phyloP scores from a whole-genome alignment of 2,113 vertebrate species.

The Ivindomyrus marchei region DNA sequence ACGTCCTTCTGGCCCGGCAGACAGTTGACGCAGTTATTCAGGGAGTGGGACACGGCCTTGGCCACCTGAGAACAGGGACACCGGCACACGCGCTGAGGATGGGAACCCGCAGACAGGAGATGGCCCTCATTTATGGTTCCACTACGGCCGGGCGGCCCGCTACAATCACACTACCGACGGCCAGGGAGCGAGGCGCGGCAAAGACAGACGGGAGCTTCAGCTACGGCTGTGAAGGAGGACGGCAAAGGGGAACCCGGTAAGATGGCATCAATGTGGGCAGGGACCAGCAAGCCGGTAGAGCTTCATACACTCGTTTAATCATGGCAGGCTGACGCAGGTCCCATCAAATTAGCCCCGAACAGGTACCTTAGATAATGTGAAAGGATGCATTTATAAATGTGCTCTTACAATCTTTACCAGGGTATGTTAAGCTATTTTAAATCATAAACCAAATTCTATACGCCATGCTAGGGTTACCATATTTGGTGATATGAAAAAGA shows the following conservation, averaged over 20 bases:
- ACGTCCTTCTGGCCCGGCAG: slow-evolving; percentile 98
- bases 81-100: slow-evolving; percentile 10
- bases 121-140: slow-evolving; percentile 53
- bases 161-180: slow-evolving; percentile 45
- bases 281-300: not conserved
- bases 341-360: not conserved
- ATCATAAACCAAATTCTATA: not conserved
- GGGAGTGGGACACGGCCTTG: slow-evolving; percentile 92
- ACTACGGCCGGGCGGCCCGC: slow-evolving; percentile 52
- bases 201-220: slow-evolving; percentile 21
- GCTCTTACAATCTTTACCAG: not conserved
- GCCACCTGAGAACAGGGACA: slow-evolving; percentile 75
- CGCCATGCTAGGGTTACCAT: not conserved
- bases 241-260: not conserved
- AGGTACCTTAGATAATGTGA: not conserved
- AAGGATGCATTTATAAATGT: not conserved
- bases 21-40: slow-evolving; percentile 98
- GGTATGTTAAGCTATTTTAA: not conserved
- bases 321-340: not conserved
- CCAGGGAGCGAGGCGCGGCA: not conserved
- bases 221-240: slow-evolving; percentile 26
- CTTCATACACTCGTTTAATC: not conserved
- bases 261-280: not conserved
- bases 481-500: too few species aligned
- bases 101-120: slow-evolving; percentile 52